Percentiles rank a stretch among this genome's conserved stretches.
phyloP scores from a whole-genome alignment of 2,797 vertebrate species.

The Synaphobranchus kaupii region DNA sequence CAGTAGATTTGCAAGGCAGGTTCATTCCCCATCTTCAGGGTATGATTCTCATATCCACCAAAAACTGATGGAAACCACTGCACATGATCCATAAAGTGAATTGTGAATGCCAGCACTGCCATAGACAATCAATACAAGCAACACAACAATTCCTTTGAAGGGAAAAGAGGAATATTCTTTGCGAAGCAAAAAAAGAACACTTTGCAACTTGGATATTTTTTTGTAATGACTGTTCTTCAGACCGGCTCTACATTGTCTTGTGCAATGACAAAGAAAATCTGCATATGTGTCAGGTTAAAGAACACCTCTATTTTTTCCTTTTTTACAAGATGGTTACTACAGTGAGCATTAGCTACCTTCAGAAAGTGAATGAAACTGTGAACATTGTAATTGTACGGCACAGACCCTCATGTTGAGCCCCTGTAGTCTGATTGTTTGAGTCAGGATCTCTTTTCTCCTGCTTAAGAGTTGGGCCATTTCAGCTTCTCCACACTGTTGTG shows the following conservation, averaged over 20 bases:
- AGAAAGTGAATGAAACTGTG: not conserved
- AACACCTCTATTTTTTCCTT: not conserved
- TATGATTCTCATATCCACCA: not conserved
- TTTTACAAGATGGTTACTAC: constrained; percentile 2
- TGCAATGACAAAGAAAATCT: constrained; percentile 9
- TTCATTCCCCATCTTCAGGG: not conserved
- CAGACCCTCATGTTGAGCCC: not conserved
- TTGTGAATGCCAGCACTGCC: constrained; percentile 16
- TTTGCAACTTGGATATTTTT: not conserved
- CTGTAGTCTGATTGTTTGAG: not conserved
- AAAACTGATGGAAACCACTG: constrained; percentile 2
- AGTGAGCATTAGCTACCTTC: not conserved
- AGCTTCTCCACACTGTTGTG: not conserved
- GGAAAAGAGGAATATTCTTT: not conserved
- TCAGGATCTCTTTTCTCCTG: not conserved
- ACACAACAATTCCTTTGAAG: not conserved
- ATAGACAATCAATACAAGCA: constrained; percentile 24
- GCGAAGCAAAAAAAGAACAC: constrained; percentile 11
- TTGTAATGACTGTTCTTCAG: not conserved
- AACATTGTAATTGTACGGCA: not conserved
- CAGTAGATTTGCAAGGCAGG: not conserved
- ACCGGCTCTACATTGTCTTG: constrained; percentile 9
- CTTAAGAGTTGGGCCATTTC: constrained; percentile 3
- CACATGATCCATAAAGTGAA: not conserved
- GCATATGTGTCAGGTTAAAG: not conserved